Evolutionary conservation across 2,797 vertebrate species (phyloP), one percentile per base, ranked within the genome.

Genomic region (Paguma larvata): DNA sequence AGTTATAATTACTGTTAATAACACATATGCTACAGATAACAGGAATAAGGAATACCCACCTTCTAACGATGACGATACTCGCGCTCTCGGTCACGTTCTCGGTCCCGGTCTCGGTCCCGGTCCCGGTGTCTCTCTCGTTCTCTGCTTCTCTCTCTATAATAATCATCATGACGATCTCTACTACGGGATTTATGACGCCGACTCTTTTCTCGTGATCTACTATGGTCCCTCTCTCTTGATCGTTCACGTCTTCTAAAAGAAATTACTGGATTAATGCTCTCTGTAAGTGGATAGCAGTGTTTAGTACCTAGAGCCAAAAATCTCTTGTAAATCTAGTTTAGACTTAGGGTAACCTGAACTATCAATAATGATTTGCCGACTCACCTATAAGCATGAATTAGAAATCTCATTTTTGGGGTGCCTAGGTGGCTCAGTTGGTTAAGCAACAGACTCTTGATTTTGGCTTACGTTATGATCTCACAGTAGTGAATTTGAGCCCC

Each of bases 221-320:
- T 99, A 98, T 99, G 99, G 99, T 99, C 99, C 93, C 99, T 99
- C 98, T 99, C 99, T 98, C 99, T 99, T 95, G 99, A 99, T 96
- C 99, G 99, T 98, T 99, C 99, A 98, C 99, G 99, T 99, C 99
- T 99, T 99, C 99, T 99, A 99, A 98, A 99, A 99, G 98, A 98
- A 99, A 99, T 99, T 98, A 98, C 98, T 98, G 98, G 97, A 99
- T 99, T 99, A 99, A 98, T 97, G 94, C 98, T 98, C 97, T 96
- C 94, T 77, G 13, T 97, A 97, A 95, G 0, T 79, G 12, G 23
- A 46, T 13, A 70, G 44, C 21, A 19, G 19, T 77, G 34, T 75
- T 87, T 87, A 70, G 84, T 53, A 51, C 3, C 63, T 34, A 79
- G 75, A 30, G 48, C 41, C 96, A 96, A 97, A 88, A 62, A 70